Conservation (phyloP, 2,888 invertebrate species). For the Mimumesa dahlbomi region DNA sequence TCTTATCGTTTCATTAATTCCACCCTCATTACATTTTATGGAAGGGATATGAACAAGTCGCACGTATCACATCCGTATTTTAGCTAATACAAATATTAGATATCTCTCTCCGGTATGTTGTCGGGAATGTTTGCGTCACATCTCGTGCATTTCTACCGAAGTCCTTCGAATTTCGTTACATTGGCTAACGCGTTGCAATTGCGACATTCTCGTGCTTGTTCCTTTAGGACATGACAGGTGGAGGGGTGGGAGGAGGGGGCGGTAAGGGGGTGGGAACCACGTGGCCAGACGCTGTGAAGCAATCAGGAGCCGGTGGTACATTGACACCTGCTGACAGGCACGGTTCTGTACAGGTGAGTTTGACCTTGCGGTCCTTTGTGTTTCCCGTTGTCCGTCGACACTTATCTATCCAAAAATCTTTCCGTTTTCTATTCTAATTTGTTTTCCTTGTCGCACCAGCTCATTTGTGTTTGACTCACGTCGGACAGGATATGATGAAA, state of each 20-base stretch:
- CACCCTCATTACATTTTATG: no score
- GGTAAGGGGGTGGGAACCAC: constrained; percentile 89
- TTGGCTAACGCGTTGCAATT: constrained; percentile 66
- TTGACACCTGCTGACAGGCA: constrained; percentile 97
- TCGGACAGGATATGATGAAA: no score
- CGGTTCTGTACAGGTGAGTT: constrained; percentile 96
- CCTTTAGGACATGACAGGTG: constrained; percentile 79
- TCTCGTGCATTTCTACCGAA: neutral
- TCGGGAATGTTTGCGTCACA: neutral
- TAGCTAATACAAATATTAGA: no score
- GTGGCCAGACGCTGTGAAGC: constrained; percentile 93
- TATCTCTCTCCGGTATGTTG: no score
- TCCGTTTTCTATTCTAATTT: neutral
- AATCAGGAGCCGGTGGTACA: constrained; percentile 89
- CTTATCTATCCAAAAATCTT: neutral
- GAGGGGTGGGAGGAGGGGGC: constrained; percentile 78
- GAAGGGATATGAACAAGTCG: no score
- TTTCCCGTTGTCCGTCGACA: constrained; percentile 18
- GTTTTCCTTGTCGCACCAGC: neutral
- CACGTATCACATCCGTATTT: no score
- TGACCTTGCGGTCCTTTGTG: constrained; percentile 56
- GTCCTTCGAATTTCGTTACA: constrained; percentile 38
- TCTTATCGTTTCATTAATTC: no score
- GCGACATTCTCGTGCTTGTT: constrained; percentile 66
- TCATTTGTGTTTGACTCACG: neutral